phyloP scores from a whole-genome alignment of 2,113 vertebrate species.

The Myotis davidii region DNA sequence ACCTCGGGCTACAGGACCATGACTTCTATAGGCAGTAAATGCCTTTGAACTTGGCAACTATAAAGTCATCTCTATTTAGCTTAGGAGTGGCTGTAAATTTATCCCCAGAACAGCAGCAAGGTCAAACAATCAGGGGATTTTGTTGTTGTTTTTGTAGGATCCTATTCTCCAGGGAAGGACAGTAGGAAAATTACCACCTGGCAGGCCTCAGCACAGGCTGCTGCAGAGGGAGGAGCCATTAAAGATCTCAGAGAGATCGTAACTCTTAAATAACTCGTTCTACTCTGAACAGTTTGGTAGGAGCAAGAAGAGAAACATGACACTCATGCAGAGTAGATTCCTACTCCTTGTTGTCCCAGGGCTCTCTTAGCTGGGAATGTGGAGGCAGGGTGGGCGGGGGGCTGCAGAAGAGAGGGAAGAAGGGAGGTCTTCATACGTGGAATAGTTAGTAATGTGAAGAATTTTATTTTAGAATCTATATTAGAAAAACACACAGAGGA shows the following conservation, averaged over 20 bases:
- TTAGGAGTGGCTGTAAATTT: background rate
- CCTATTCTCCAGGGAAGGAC: background rate
- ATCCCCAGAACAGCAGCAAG: background rate
- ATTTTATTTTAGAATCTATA: background rate
- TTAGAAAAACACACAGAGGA: background rate
- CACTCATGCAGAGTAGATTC: background rate
- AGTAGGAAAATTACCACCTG: background rate
- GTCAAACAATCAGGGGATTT: background rate
- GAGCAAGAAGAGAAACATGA: background rate
- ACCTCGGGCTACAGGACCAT: background rate
- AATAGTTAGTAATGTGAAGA: background rate
- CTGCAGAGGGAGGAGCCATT: background rate
- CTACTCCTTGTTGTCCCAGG: background rate
- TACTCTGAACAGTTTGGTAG: background rate
- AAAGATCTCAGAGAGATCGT: background rate
- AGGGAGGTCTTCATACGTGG: background rate
- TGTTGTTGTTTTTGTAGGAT: background rate
- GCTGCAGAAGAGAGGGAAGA: background rate
- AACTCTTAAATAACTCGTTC: background rate
- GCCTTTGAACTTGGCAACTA: background rate
- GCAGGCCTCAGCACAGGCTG: background rate
- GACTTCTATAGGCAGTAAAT: background rate
- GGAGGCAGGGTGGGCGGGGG: background rate
- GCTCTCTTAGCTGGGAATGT: background rate
- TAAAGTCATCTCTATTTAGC: background rate